These are phyloP conservation scores for Molossus molossus DNA, from an alignment of 2,797 vertebrate genomes.

Conservation along the genomic window DNA sequence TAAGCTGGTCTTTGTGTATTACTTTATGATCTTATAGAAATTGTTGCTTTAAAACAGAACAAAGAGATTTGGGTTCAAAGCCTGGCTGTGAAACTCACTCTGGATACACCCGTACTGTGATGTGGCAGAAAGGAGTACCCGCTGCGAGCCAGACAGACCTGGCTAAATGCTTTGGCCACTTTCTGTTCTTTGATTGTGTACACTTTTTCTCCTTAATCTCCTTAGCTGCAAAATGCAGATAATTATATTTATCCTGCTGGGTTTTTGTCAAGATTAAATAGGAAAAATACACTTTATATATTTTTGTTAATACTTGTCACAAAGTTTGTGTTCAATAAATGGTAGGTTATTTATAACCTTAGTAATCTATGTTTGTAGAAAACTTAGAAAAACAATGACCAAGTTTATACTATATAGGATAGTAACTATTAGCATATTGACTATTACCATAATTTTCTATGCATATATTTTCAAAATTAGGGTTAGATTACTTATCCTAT, in stretches of 20 bases:
- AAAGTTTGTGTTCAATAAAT: neutral
- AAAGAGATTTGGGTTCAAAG: neutral
- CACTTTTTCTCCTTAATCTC: neutral
- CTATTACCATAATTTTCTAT: conserved; percentile 49
- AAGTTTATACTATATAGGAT: neutral
- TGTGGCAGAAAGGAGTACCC: neutral
- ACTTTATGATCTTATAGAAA: conserved; percentile 7
- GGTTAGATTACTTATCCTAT: conserved; percentile 4
- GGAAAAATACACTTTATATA: neutral
- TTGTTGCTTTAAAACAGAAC: conserved; percentile 65
- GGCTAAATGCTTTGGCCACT: neutral
- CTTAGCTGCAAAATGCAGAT: conserved; percentile 36
- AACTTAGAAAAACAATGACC: conserved; percentile 13
- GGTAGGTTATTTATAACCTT: conserved; percentile 57
- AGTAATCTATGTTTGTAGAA: conserved; percentile 36
- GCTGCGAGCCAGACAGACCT: neutral
- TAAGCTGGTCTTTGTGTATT: neutral
- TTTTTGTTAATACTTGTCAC: conserved; percentile 32
- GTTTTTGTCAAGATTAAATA: conserved; percentile 35
- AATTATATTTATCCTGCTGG: conserved; percentile 15
- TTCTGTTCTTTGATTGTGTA: conserved; percentile 26
- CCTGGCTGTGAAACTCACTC: neutral
- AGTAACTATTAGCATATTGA: neutral
- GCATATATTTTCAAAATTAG: conserved; percentile 64
- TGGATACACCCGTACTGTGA: neutral